Evolutionary conservation across 2,888 invertebrate species (phyloP), one percentile per base, ranked within the genome.

Genomic region (Cristatella mucedo): DNA sequence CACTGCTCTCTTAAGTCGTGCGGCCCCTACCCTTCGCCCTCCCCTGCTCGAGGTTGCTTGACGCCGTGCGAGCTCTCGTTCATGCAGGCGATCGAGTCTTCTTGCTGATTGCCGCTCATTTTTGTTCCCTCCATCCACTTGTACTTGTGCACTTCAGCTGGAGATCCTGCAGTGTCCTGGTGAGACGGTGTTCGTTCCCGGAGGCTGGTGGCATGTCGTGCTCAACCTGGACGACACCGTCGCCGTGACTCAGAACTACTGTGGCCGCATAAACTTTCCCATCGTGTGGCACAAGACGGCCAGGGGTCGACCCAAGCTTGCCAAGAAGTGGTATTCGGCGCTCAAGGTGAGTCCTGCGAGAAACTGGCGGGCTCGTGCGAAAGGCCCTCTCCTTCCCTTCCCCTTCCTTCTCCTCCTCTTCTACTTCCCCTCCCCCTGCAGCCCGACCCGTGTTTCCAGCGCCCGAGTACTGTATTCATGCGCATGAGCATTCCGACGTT

Each of bases 201-300:
- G 89, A 15, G 97, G 97, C 7, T 97, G 95, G 95, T 97, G 97
- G 97, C 97, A 97, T 65, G 97, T 99, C 16, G 97, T 99, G 11
- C 72, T 97, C 21, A 97, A 97, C 68, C 70, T 97, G 45, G 91
- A 93, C 57, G 78, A 82, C 47, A 95, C 97, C 0, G 79, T 97
- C 33, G 97, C 97, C 9, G 82, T 97, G 13, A 97, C 97, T 0
- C 97, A 97, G 63, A 97, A 97, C 68, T 97, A 93, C 65, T 67
- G 66, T 49, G 61, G 91, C 52, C 74, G 78, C 45, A 85, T 86
- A 1, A 97, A 97, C 69, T 91, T 97, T 63, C 87, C 91, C 1
- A 76, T 93, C 11, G 93, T 95, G 1, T 95, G 93, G 91, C 91
- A 93, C 64, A 93, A 95, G 70, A 91, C 91, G 5, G 59, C 63